These are phyloP conservation scores for Drosophila kanekoi DNA, from an alignment of 2,888 invertebrate genomes.

Conservation along the genomic window DNA sequence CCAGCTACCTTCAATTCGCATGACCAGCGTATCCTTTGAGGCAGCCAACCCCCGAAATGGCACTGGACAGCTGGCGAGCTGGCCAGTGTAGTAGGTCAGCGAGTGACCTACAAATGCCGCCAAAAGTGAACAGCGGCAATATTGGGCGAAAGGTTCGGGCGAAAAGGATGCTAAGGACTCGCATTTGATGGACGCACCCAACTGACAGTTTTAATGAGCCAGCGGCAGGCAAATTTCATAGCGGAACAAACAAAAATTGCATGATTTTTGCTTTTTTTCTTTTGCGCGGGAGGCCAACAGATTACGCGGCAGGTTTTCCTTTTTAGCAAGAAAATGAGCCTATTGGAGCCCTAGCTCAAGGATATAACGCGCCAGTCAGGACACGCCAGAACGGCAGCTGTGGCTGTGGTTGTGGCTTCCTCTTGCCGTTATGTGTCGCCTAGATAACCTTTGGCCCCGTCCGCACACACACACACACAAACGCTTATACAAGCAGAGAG, in stretches of 20 bases:
- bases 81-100: constrained; percentile 59
- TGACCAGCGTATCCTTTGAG: constrained; percentile 67
- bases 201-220: constrained; percentile 60
- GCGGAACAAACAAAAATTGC: constrained; percentile 44
- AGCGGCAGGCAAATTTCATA: constrained; percentile 35
- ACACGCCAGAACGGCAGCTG: constrained; percentile 69
- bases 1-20: constrained; percentile 48
- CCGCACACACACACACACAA: constrained; percentile 41
- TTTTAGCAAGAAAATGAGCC: constrained; percentile 1
- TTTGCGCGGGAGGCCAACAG: constrained; percentile 13
- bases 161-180: constrained; percentile 49
- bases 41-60: constrained; percentile 64
- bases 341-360: background rate
- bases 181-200: constrained; percentile 53
- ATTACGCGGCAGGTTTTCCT: constrained; percentile 46
- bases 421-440: constrained; percentile 66
- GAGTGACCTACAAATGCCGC: constrained; percentile 69
- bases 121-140: constrained; percentile 57
- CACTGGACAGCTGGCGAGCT: constrained; percentile 58
- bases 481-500: constrained; percentile 31
- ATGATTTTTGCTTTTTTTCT: constrained; percentile 48
- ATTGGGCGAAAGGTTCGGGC: constrained; percentile 1
- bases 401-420: constrained; percentile 47
- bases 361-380: constrained; percentile 43
- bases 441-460: constrained; percentile 81